Percentiles rank a stretch among this genome's conserved stretches.
phyloP scores from a whole-genome alignment of 2,113 vertebrate genomes.

The Lycaon pictus region DNA sequence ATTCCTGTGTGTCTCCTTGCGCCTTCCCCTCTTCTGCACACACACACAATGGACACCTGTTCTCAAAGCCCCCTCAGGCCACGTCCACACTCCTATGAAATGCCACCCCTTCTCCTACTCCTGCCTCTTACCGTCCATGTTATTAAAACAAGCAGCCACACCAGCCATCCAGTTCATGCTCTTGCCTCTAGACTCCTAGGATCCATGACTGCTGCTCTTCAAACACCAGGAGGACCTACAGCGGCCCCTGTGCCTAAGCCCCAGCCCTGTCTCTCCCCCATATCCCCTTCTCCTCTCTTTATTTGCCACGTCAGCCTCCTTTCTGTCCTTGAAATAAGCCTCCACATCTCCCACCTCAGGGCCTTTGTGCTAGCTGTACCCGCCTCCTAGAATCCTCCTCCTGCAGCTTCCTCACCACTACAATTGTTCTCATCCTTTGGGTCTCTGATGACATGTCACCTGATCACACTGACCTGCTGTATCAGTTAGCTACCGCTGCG shows the following conservation, averaged over 20 bases:
- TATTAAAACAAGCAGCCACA: background rate
- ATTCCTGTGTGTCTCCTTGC: rapidly evolving
- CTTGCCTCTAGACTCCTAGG: background rate
- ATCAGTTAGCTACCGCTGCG: background rate
- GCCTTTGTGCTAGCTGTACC: background rate
- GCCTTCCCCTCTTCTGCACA: rapidly evolving
- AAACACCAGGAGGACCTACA: background rate
- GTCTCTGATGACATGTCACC: background rate
- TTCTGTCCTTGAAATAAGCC: background rate
- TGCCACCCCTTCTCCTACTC: background rate
- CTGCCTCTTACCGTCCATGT: background rate
- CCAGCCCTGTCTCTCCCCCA: background rate
- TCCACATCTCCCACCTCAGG: background rate
- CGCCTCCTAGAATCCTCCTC: background rate
- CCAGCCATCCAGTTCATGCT: rapidly evolving
- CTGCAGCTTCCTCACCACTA: background rate
- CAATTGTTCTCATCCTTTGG: background rate
- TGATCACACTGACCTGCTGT: background rate
- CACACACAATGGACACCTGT: no score
- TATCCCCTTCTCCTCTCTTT: background rate
- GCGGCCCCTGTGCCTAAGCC: background rate
- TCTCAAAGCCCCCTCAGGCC: background rate
- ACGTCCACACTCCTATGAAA: background rate
- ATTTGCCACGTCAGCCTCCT: background rate
- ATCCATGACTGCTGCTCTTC: background rate